A percentile compares a stretch with the other conserved stretches of the same genome.
Conservation (phyloP, 2,113 vertebrate species). For the Elaphurus davidianus region DNA sequence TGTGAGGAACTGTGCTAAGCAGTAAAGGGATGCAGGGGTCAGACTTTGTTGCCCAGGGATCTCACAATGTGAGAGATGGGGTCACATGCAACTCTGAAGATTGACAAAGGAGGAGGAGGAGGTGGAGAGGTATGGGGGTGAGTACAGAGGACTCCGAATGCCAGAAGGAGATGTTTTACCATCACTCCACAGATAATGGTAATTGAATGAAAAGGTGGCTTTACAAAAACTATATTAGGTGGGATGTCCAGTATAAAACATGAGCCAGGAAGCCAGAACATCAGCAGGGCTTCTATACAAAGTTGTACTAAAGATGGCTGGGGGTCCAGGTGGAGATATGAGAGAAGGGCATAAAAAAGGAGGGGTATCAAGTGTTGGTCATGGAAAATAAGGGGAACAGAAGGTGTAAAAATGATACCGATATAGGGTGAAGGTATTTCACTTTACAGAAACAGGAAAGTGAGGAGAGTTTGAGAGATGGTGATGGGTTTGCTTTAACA, state of each 20-base stretch:
- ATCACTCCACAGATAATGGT: neutral
- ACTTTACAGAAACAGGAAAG: neutral
- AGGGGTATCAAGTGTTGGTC: neutral
- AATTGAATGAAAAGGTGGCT: neutral
- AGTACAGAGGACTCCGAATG: neutral
- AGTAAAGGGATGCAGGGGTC: neutral
- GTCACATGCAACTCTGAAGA: neutral
- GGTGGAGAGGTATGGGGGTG: neutral
- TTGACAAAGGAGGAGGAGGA: neutral
- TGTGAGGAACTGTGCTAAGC: neutral
- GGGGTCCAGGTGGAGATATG: neutral
- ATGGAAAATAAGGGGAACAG: neutral
- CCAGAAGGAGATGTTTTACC: neutral
- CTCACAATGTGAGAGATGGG: neutral
- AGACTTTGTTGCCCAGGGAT: neutral
- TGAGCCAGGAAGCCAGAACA: neutral
- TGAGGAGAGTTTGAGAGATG: neutral
- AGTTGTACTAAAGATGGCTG: neutral
- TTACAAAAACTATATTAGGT: neutral
- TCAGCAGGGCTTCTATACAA: neutral
- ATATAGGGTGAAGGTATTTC: neutral
- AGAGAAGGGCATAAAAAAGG: neutral
- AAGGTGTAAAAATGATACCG: neutral
- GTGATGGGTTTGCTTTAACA: neutral
- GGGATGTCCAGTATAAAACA: neutral